Percentiles rank a stretch among this genome's conserved stretches.
phyloP scores from a whole-genome alignment of 2,113 vertebrate genomes.

The Emydocephalus ijimae region DNA sequence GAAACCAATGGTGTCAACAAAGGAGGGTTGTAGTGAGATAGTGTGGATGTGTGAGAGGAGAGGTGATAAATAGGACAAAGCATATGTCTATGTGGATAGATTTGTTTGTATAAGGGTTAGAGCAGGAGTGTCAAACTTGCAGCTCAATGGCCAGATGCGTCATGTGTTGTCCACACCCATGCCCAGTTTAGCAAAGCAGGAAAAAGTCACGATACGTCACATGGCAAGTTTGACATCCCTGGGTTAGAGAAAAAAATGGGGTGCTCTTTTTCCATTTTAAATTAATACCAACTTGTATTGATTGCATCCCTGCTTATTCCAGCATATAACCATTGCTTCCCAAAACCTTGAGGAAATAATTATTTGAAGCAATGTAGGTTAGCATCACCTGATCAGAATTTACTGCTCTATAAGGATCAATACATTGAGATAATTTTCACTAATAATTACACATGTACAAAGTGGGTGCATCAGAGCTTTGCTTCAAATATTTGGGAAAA shows the following conservation, averaged over 20 bases:
- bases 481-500: not conserved
- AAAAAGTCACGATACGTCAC: too few relatives aligned
- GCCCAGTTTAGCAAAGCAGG: too few relatives aligned
- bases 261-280: too few relatives aligned
- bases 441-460: not conserved
- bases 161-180: too few relatives aligned
- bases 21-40: too few relatives aligned
- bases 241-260: not conserved
- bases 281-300: not conserved
- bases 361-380: not conserved
- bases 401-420: not conserved
- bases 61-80: not conserved
- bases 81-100: not conserved
- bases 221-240: not conserved
- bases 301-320: not conserved
- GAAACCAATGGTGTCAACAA: too few relatives aligned
- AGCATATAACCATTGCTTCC: not conserved
- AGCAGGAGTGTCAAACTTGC: too few relatives aligned
- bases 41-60: not conserved
- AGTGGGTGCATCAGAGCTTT: not conserved
- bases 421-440: not conserved
- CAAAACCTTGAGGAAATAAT: not conserved
- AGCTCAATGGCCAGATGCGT: rapidly evolving
- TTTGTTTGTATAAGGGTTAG: not conserved
- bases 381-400: not conserved